Base-by-base conservation (phyloP, 92 coral and sea anemone species). In the Plumapathes pennacea region DNA sequence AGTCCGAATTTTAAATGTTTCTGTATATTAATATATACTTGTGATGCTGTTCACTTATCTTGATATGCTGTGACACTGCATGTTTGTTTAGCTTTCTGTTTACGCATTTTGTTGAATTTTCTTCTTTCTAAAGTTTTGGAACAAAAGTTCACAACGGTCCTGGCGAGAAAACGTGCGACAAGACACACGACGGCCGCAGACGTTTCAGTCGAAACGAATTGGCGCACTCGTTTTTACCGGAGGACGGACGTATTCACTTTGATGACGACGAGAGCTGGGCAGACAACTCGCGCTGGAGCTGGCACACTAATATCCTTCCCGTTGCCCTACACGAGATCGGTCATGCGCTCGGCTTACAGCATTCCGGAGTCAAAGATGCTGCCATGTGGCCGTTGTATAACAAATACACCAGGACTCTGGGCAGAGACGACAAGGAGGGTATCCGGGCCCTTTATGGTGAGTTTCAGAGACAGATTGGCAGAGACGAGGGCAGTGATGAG, bases 301-400 rank as follows among this genome's bases (percentile, higher is more conserved):
- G 60, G 71, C 28, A 39, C 38, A 49, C 48, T 46, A 71, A 50
- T 7, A 32, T 64, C 1, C 33, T 23, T 5, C 27, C 1, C 14
- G 71, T 64, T 20, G 56, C 71, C n/a, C 22, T 49, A 0, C 71
- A 64, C 25, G 71, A 64, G 47, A 49, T 64, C 12, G 71, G 71
- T 1, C 71, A 49, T 26, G 62, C 71, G 12, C 36, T 64, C 3
- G 71, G 71, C 2, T 34, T 64, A 21, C 14, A 14, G 1, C 62
- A 64, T 59, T 46, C 62, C 12, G 3, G 33, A 32, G 47, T 32
- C n/a, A 28, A 49, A 27, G 58, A 40, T 1, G 9, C 71, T 3
- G 18, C 36, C 25, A 64, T 64, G 71, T 57, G 64, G 64, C 64
- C 64, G 14, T 31, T 24, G 15, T 41, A 45, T 1, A 33, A n/a